These are phyloP conservation scores for Pseudoatta argentina DNA, from an alignment of 1,140 invertebrate species.

Conservation along the genomic window DNA sequence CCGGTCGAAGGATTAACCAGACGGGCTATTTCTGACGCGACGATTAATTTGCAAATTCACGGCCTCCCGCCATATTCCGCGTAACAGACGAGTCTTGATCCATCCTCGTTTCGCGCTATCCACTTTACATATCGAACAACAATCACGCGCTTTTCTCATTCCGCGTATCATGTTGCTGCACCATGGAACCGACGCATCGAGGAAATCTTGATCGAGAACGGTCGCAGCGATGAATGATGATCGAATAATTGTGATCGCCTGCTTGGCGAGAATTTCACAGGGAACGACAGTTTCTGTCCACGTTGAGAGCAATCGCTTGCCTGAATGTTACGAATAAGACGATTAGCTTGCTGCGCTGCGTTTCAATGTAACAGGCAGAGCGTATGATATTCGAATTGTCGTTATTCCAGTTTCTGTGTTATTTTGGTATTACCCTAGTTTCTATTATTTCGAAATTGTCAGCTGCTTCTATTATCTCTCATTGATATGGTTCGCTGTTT, in stretches of 20 bases:
- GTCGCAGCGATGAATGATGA: too few species aligned
- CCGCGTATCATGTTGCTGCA: not conserved
- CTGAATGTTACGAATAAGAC: slow-evolving; percentile 48
- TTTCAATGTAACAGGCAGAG: slow-evolving; percentile 27
- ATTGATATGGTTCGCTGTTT: slow-evolving; percentile 10
- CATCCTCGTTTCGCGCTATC: slow-evolving; percentile 1
- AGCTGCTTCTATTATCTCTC: slow-evolving; percentile 4
- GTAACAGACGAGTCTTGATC: slow-evolving; percentile 9
- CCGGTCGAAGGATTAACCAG: slow-evolving; percentile 39
- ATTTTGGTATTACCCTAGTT: slow-evolving; percentile 43
- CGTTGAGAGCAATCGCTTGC: not conserved
- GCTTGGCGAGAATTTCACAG: slow-evolving; percentile 6
- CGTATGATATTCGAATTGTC: slow-evolving; percentile 19
- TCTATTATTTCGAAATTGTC: slow-evolving; percentile 40
- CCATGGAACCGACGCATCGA: not conserved
- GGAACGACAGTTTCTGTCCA: not conserved
- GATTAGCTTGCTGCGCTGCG: slow-evolving; percentile 39
- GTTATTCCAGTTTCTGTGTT: slow-evolving; percentile 27
- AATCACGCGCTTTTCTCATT: slow-evolving; percentile 3
- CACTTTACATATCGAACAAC: slow-evolving; percentile 36
- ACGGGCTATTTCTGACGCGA: slow-evolving; percentile 56
- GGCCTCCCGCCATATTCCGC: not conserved
- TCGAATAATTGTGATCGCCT: slow-evolving; percentile 19
- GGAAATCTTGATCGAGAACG: not conserved
- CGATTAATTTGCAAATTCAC: slow-evolving; percentile 66